phyloP scores from a whole-genome alignment of 2,797 vertebrate species.

The Discoglossus pictus region DNA sequence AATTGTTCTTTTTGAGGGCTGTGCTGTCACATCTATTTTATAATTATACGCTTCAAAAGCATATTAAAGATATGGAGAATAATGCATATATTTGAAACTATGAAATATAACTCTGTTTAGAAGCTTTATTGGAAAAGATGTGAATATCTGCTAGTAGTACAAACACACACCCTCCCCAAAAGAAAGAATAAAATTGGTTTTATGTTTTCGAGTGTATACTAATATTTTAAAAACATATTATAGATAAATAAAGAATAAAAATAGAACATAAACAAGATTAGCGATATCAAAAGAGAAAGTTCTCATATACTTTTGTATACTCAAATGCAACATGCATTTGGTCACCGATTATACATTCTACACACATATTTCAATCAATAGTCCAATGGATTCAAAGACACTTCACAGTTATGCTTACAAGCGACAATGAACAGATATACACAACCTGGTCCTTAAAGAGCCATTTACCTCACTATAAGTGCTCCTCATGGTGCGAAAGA shows the following conservation, averaged over 20 bases:
- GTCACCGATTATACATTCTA: too few species aligned
- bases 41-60: constrained; percentile 78
- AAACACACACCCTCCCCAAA: constrained; percentile 36
- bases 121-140: constrained; percentile 38
- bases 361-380: too few species aligned
- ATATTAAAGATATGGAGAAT: constrained; percentile 68
- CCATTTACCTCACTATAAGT: too few species aligned
- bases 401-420: too few species aligned
- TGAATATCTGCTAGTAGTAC: constrained; percentile 45
- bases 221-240: constrained; percentile 20
- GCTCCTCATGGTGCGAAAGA: too few species aligned
- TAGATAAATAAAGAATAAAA: neutral
- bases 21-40: constrained; percentile 79
- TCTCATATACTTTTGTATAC: too few species aligned
- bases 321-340: too few species aligned
- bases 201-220: constrained; percentile 23
- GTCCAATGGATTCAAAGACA: too few species aligned
- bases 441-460: too few species aligned
- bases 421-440: too few species aligned
- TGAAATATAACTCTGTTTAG: constrained; percentile 55
- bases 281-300: too few species aligned
- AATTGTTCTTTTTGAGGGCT: constrained; percentile 62
- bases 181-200: neutral
- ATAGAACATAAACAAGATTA: too few species aligned
- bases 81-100: constrained; percentile 59